Evolutionary conservation across 2,113 vertebrate genomes (phyloP), one percentile per base, ranked within the genome.

Genomic region (Siniperca knerii): DNA sequence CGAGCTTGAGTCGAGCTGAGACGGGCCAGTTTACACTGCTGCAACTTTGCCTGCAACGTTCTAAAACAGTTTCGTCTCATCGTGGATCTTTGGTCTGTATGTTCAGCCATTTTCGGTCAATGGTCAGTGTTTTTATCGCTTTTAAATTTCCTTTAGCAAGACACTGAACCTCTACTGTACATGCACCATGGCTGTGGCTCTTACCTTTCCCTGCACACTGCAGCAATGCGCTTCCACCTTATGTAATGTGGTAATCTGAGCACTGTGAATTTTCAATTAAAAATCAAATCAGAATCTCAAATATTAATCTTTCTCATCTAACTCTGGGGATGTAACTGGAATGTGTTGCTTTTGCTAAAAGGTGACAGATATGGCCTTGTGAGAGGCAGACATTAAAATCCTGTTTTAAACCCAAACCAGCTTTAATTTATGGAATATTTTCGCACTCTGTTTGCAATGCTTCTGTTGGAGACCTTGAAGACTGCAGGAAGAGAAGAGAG

Each of bases 391-490:
- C 52, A 29, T 48, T 46, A 37, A 77, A 83, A 35, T 44, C 23
- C 25, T 62, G 5, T 29, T 60, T 50, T 4, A 44, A 70, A 52
- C 50, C 35, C 9, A 7, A 61, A 23, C 52, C 25, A 58, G 6
- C 15, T 46, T 20, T 58, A 40, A 21, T 58, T 83, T 71, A 13
- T 8, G 3, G 54, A 61, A 61, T 67, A 40, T 61, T 68, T 72
- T 61, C 6, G 68, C 37, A 11, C 23, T 70, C 6, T 52, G 35
- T 79, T 57, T 67, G 46, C 58, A 20, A 0, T 62, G 25, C n/a
- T 35, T 79, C 61, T 54, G 44, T 42, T 54, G 55, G 44, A 82
- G 40, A 87, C 60, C 48, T 81, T 73, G 23, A 73, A 65, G 37
- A 10, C 42, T 55, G n/a, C 62, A 71, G 25, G 16, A 50, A 13